Base-by-base conservation (phyloP, 2,113 vertebrate species). In the Tragelaphus strepsiceros region DNA sequence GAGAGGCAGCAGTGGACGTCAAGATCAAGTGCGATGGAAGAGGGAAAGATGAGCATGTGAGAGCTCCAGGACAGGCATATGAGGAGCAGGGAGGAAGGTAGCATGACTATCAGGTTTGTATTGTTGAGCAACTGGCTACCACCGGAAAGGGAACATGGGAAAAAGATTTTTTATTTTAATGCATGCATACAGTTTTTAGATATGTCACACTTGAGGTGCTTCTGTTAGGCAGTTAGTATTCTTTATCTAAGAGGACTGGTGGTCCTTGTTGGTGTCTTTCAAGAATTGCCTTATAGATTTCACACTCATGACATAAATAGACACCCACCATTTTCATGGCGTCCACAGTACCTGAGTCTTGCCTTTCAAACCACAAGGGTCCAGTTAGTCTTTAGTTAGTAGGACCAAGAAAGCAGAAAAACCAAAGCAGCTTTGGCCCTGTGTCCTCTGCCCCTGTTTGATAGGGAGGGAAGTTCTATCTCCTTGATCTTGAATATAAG, bases 211-310 rank as follows among this genome's bases (percentile, higher is more conserved):
- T 32, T 51, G 51, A 93, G 51, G 17, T 22, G 1, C 22, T n/a
- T 88, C 74, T 84, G 21, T 59, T 88, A 54, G 56, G 39, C n/a
- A 62, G 21, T 56, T 62, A 53, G 5, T 62, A 9, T n/a, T 93
- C 56, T 91, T 51, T 87, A 39, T 77, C 21, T 74, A 19, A 61
- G 74, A 83, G 49, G 22, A 61, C 67, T 56, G 16, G 43, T 95
- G 62, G n/a, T 94, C 32, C n/a, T 77, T 77, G 11, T 59, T 77
- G 17, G 13, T 58, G 5, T 78, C 64, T 85, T 95, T 59, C 1
- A 62, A 87, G 28, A 91, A 87, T 26, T 91, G 32, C 22, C 35
- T 39, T 91, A 19, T 56, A 30, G 28, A 17, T 92, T 97, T 94
- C 28, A 90, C 5, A n/a, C 43, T 32, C 54, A 7, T 56, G 46